Conservation (phyloP, 1,140 invertebrate genomes). For the Uloborus diversus region DNA sequence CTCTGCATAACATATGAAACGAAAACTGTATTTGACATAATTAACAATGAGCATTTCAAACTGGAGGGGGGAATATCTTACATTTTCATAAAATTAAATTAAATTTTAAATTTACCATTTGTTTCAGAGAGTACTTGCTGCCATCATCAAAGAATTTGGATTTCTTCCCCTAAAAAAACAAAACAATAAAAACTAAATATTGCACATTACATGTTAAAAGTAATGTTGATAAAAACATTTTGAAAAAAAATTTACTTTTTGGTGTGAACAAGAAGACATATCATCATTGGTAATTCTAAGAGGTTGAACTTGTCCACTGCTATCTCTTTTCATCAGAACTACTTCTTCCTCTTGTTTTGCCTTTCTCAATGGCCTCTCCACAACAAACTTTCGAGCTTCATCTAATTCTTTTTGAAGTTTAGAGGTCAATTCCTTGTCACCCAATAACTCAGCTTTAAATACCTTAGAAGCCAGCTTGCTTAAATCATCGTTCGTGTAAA, state of each 20-base stretch:
- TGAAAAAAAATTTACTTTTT: neutral
- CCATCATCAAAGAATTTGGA: constrained; percentile 85
- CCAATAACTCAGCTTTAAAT: constrained; percentile 89
- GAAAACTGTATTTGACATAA: too few species aligned
- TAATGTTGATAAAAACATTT: neutral
- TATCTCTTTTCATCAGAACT: constrained; percentile 77
- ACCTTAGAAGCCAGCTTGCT: constrained; percentile 88
- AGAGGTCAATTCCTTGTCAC: constrained; percentile 75
- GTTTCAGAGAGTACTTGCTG: constrained; percentile 84
- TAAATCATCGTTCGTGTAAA: constrained; percentile 79
- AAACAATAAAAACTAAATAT: neutral
- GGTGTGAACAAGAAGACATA: neutral
- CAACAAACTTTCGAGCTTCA: constrained; percentile 70
- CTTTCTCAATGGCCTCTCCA: neutral
- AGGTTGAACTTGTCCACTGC: constrained; percentile 68
- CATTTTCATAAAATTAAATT: too few species aligned
- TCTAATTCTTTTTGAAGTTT: constrained; percentile 81
- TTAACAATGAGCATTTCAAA: too few species aligned
- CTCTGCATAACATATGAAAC: too few species aligned
- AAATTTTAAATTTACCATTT: constrained; percentile 82
- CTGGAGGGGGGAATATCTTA: too few species aligned
- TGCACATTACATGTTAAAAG: neutral
- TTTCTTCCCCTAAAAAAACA: constrained; percentile 1
- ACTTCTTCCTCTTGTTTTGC: constrained; percentile 61
- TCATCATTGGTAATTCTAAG: neutral